Percentiles rank a stretch among this genome's conserved stretches.
These are phyloP conservation scores for Dufourea novaeangliae DNA, from an alignment of 1,140 invertebrate species.

Conservation along the genomic window DNA sequence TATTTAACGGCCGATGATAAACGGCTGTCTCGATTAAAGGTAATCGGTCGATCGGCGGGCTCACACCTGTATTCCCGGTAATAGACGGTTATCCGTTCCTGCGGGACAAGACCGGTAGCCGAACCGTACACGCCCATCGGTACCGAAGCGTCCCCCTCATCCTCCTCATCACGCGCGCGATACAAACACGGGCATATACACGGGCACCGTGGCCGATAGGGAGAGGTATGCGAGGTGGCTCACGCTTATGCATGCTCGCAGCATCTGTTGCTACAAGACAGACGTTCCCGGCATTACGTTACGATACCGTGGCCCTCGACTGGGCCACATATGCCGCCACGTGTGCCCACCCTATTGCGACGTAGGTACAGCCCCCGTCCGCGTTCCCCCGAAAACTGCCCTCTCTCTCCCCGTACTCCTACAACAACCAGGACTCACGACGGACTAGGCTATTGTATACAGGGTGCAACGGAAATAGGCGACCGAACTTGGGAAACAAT, in stretches of 20 bases:
- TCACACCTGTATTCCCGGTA: constrained; percentile 59
- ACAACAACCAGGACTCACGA: too few species aligned
- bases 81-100: constrained; percentile 60
- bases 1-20: constrained; percentile 28
- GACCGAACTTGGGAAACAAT: too few species aligned
- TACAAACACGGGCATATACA: constrained; percentile 36
- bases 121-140: constrained; percentile 56
- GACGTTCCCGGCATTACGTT: constrained; percentile 69
- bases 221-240: constrained; percentile 46
- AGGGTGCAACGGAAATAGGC: too few species aligned
- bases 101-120: constrained; percentile 65
- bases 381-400: background rate
- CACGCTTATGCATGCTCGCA: constrained; percentile 70
- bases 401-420: too few species aligned
- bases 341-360: background rate
- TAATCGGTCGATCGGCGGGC: constrained; percentile 31
- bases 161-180: too few species aligned
- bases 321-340: constrained; percentile 53
- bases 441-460: too few species aligned
- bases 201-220: constrained; percentile 36
- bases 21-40: constrained; percentile 25
- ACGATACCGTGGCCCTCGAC: constrained; percentile 57
- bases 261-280: constrained; percentile 75
- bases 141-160: constrained; percentile 33
- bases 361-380: background rate